Conservation (phyloP, 1,140 invertebrate genomes). For the Cryptotermes secundus region DNA sequence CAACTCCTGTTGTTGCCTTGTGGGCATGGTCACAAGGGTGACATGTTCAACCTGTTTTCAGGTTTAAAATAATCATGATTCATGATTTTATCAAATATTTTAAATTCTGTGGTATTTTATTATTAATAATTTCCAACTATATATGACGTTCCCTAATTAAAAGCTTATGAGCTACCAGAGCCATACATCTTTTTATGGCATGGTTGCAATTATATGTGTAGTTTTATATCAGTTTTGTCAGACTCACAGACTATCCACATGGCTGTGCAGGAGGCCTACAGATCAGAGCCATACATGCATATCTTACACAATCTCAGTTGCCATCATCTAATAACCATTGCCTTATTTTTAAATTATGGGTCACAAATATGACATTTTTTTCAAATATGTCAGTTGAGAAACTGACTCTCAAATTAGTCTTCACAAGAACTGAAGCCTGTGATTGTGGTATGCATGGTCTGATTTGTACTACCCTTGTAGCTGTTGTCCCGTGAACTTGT, state of each 20-base stretch:
- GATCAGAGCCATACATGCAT: neutral
- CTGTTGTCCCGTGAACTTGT: neutral
- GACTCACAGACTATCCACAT: neutral
- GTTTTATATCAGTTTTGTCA: neutral
- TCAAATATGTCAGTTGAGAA: neutral
- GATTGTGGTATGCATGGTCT: neutral
- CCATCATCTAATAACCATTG: neutral
- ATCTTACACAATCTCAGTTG: neutral
- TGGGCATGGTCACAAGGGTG: too few relatives aligned
- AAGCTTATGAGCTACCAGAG: too few relatives aligned
- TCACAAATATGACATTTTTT: neutral
- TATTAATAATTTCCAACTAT: too few relatives aligned
- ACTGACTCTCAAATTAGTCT: neutral
- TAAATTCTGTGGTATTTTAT: too few relatives aligned
- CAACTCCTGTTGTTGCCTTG: too few relatives aligned
- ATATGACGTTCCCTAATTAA: too few relatives aligned
- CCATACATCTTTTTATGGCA: too few relatives aligned
- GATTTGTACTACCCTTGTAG: conserved; percentile 8
- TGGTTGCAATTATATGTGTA: too few relatives aligned
- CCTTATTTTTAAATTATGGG: too few relatives aligned
- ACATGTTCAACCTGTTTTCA: too few relatives aligned
- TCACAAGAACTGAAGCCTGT: neutral
- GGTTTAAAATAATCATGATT: too few relatives aligned
- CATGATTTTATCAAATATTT: too few relatives aligned
- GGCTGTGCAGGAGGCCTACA: neutral